A percentile compares a stretch with the other conserved stretches of the same genome.
Conservation (phyloP, 2,797 vertebrate species). For the Lepus oiostolus region DNA sequence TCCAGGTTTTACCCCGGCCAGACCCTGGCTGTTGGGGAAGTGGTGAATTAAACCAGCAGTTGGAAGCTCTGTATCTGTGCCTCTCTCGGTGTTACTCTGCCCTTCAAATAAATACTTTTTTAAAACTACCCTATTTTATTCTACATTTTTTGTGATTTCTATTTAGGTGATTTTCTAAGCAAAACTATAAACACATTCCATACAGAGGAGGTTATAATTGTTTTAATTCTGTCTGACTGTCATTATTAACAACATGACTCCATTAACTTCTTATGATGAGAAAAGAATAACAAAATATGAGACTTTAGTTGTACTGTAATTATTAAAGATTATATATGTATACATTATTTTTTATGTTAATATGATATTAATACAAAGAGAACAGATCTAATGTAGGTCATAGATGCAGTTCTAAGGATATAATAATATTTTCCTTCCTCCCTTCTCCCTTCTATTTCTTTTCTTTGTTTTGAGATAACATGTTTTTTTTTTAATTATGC, state of each 20-base stretch:
- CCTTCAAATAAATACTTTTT: too few species aligned
- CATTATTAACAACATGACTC: constrained; percentile 1
- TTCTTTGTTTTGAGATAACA: not conserved
- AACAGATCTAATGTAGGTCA: too few species aligned
- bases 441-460: too few species aligned
- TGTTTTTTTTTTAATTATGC: constrained; percentile 11
- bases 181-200: not conserved
- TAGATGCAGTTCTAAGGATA: too few species aligned
- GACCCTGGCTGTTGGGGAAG: too few species aligned
- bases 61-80: too few species aligned
- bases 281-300: not conserved
- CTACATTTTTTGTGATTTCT: not conserved
- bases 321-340: constrained; percentile 15
- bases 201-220: not conserved
- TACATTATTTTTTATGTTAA: not conserved
- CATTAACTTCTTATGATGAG: not conserved
- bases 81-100: too few species aligned
- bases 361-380: too few species aligned
- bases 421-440: too few species aligned
- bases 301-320: not conserved
- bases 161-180: constrained; percentile 1
- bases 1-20: too few species aligned
- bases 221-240: not conserved
- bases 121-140: not conserved
- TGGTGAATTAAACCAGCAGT: too few species aligned